Evolutionary conservation across 2,888 invertebrate species (phyloP), one percentile per base, ranked within the genome.

Genomic region (Aspidiotus destructor): DNA sequence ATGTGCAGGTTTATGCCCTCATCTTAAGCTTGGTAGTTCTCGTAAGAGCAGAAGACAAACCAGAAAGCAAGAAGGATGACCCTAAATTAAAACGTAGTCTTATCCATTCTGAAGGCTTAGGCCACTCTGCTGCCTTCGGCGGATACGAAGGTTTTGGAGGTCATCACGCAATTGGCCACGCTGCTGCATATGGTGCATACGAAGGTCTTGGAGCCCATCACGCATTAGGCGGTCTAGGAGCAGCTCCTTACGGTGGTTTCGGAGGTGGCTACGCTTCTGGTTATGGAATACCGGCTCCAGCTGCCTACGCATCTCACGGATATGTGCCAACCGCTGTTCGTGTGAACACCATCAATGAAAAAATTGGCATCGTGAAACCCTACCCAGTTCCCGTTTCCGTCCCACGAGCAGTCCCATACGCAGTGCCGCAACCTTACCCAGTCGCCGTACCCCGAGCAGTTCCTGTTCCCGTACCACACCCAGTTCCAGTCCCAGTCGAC

Each of bases 391-490:
- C 68, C 41, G 69, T 69, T 15, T 42, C 69, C 42, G 64, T 69
- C 41, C 68, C 57, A 16, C 69, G 65, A 41, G 62, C 72, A 3
- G 57, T 65, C 41, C 67, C 68, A 41, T 68, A 68, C 41, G 11
- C 64, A 42, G 64, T 68, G 15, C 70, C 71, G n/a, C 64, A 64
- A 58, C 65, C 69, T 3, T 69, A 69, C 7, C 69, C 69, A 42
- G 70, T 71, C 3, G 54, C 42, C 48, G 69, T 70, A 15, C 71
- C 71, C 15, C 64, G 86, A 78, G 83, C 86, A 0, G 86, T 87
- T 1, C 85, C 86, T 74, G 83, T 87, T 0, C 75, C 81, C 0
- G 84, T 87, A 54, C 85, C 87, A 65, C 86, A 87, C 73, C 86
- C 87, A 72, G 85, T 88, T 70, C 84, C 72, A 78, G 80, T 85